These are phyloP conservation scores for Pandemis corylana DNA, from an alignment of 2,888 invertebrate species.

Conservation along the genomic window DNA sequence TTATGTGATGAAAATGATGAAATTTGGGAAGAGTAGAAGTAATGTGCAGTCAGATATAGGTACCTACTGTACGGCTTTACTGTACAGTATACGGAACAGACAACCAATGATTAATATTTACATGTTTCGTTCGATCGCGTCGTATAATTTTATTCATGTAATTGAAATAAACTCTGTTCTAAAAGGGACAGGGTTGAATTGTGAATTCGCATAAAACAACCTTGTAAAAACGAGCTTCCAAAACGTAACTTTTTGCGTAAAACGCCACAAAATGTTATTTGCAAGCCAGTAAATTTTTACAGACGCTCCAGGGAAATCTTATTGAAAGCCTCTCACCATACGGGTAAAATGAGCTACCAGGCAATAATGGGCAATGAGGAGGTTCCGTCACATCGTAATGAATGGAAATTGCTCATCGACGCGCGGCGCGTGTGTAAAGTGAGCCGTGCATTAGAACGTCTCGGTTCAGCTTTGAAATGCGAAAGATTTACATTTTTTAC, in stretches of 20 bases:
- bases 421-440: conserved; percentile 52
- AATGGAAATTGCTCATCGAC: conserved; percentile 59
- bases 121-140: background rate
- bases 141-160: background rate
- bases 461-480: conserved; percentile 50
- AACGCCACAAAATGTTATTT: conserved; percentile 20
- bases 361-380: conserved; percentile 47
- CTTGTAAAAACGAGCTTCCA: background rate
- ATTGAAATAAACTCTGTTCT: background rate
- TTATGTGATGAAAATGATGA: too few relatives aligned
- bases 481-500: conserved; percentile 63
- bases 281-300: conserved; percentile 21
- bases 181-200: background rate
- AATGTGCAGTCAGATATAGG: too few relatives aligned
- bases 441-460: conserved; percentile 59
- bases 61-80: too few relatives aligned
- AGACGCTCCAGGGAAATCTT: conserved; percentile 33
- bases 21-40: too few relatives aligned
- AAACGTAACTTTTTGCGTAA: conserved; percentile 22
- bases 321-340: conserved; percentile 31
- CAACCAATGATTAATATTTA: too few relatives aligned
- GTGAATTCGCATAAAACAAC: background rate
- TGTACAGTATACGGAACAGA: background rate
- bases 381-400: conserved; percentile 39
- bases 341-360: conserved; percentile 46